Percentiles rank a stretch among this genome's conserved stretches.
These are phyloP conservation scores for Orthonyx spaldingii DNA, from an alignment of 2,113 vertebrate species.

Conservation along the genomic window DNA sequence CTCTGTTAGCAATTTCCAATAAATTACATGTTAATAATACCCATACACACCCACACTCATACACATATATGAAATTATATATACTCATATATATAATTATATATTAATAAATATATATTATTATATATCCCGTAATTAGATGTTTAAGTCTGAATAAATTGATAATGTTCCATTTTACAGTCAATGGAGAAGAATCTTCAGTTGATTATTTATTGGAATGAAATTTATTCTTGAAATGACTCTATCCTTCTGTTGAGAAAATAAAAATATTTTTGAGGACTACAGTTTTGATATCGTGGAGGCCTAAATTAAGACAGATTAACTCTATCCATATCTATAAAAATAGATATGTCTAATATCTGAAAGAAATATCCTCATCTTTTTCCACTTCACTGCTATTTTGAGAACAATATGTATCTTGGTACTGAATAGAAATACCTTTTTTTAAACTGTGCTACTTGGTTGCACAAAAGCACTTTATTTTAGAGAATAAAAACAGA, in stretches of 20 bases:
- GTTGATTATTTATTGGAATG: background rate
- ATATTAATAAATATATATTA: background rate
- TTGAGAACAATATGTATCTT: background rate
- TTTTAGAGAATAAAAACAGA: background rate
- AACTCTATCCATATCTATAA: background rate
- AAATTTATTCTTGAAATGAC: background rate
- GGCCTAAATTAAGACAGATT: background rate
- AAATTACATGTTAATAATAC: background rate
- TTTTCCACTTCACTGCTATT: background rate
- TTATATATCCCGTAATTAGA: background rate
- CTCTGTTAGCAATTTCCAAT: background rate
- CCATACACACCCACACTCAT: too few relatives aligned
- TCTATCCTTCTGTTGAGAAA: background rate
- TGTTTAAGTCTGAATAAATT: background rate
- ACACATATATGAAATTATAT: too few relatives aligned
- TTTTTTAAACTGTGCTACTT: background rate
- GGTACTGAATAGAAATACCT: background rate
- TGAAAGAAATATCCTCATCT: background rate
- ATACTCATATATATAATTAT: background rate
- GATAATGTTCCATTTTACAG: background rate
- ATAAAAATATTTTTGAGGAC: background rate
- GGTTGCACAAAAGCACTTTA: background rate
- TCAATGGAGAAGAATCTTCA: background rate
- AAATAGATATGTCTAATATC: background rate
- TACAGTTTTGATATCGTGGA: background rate